Conservation (phyloP, 2,113 vertebrate species). For the Carassius gibelio region DNA sequence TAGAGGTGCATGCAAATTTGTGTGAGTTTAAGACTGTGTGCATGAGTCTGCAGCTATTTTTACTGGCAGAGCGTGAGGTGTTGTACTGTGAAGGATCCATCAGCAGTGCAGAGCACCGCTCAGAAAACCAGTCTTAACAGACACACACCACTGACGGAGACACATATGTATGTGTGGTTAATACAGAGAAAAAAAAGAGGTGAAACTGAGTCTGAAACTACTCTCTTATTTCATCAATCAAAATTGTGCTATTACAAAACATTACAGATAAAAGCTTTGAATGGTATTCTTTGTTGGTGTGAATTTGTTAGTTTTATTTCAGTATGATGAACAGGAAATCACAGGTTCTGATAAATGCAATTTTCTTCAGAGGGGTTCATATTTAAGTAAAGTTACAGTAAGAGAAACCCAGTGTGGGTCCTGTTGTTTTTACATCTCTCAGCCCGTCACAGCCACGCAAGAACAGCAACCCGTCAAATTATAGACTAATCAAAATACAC, state of each 20-base stretch:
- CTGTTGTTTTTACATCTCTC: constrained; percentile 66
- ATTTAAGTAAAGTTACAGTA: constrained; percentile 14
- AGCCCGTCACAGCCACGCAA: constrained; percentile 64
- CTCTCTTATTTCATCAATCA: background rate
- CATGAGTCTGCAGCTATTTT: constrained; percentile 45
- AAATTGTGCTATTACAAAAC: background rate
- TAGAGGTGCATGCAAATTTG: background rate
- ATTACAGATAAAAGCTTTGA: background rate
- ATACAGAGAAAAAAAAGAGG: constrained; percentile 39
- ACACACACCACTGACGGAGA: constrained; percentile 56
- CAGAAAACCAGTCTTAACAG: constrained; percentile 53
- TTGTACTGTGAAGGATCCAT: constrained; percentile 66
- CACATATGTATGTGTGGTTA: constrained; percentile 41
- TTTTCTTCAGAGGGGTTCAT: background rate
- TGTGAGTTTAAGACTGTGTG: constrained; percentile 9
- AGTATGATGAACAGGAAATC: background rate
- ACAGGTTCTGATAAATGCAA: background rate
- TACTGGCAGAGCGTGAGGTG: constrained; percentile 40
- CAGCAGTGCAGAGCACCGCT: constrained; percentile 58
- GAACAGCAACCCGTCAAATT: constrained; percentile 65
- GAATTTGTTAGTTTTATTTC: background rate
- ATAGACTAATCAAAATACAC: constrained; percentile 74
- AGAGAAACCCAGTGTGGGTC: background rate
- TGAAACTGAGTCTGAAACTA: constrained; percentile 31
- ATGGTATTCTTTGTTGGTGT: background rate